Conservation (phyloP, 2,888 invertebrate genomes). For the Venusia cambrica region DNA sequence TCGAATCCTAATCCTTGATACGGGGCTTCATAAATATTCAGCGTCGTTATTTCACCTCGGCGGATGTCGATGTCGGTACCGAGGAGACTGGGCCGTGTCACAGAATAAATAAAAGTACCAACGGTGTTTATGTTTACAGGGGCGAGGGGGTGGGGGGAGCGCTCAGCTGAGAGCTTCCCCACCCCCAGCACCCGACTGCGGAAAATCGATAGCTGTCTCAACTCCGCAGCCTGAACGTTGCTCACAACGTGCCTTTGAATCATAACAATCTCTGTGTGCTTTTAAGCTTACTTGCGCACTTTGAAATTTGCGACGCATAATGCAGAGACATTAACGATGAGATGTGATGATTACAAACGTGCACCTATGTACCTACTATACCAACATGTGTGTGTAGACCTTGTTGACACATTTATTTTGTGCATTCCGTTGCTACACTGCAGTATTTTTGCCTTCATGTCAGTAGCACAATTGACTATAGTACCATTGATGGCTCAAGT, state of each 20-base stretch:
- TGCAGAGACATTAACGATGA: conserved; percentile 4
- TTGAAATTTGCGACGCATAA: conserved; percentile 9
- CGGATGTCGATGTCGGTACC: conserved; percentile 58
- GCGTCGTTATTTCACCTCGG: conserved; percentile 75
- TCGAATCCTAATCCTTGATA: conserved; percentile 72
- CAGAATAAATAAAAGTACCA: too few species aligned
- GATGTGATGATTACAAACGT: conserved; percentile 12
- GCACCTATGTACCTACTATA: too few species aligned
- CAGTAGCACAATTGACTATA: too few species aligned
- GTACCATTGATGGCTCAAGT: too few species aligned
- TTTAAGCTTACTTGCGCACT: conserved; percentile 17
- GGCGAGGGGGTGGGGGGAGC: conserved; percentile 40
- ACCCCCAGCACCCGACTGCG: conserved; percentile 48
- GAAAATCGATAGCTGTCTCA: conserved; percentile 73
- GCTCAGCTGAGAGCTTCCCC: conserved; percentile 65
- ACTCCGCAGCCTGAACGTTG: conserved; percentile 61
- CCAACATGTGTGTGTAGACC: too few species aligned
- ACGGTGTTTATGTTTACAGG: conserved; percentile 78
- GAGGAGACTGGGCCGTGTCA: conserved; percentile 42
- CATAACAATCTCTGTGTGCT: conserved; percentile 36
- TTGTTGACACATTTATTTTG: too few species aligned
- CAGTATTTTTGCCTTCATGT: too few species aligned
- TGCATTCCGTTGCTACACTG: too few species aligned
- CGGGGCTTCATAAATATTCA: conserved; percentile 76
- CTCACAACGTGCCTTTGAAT: conserved; percentile 46